Conservation (phyloP, 2,888 invertebrate species). For the Gnatocerus cornutus region DNA sequence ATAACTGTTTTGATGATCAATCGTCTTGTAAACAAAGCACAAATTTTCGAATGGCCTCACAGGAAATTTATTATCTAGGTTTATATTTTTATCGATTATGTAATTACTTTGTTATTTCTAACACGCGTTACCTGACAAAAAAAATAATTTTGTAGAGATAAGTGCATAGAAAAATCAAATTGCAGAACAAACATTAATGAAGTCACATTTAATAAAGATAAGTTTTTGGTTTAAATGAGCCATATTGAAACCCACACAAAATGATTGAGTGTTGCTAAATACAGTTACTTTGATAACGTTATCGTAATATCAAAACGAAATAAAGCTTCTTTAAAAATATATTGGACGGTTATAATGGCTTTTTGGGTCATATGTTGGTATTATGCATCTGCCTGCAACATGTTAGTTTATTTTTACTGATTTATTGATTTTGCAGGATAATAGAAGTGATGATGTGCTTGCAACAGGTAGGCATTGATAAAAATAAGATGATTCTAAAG, state of each 20-base stretch:
- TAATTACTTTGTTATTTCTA: too few species aligned
- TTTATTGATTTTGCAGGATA: background rate
- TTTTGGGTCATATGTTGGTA: background rate
- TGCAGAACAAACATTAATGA: background rate
- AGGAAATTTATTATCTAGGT: too few species aligned
- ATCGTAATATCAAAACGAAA: background rate
- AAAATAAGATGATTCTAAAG: background rate
- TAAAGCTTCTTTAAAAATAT: background rate
- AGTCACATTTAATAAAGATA: background rate
- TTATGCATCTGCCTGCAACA: too few species aligned
- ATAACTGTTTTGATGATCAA: too few species aligned
- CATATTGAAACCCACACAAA: background rate
- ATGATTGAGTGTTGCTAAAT: too few species aligned
- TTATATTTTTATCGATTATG: too few species aligned
- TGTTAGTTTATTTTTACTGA: background rate
- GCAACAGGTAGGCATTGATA: background rate
- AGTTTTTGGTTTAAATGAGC: background rate
- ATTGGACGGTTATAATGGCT: background rate
- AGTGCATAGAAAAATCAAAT: too few species aligned
- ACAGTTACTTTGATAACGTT: background rate
- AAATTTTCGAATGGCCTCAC: too few species aligned
- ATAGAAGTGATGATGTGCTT: background rate
- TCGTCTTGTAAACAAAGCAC: too few species aligned
- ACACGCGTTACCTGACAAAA: too few species aligned
- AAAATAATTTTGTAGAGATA: too few species aligned